Conservation (phyloP, 2,113 vertebrate species). For the Panthera leo region DNA sequence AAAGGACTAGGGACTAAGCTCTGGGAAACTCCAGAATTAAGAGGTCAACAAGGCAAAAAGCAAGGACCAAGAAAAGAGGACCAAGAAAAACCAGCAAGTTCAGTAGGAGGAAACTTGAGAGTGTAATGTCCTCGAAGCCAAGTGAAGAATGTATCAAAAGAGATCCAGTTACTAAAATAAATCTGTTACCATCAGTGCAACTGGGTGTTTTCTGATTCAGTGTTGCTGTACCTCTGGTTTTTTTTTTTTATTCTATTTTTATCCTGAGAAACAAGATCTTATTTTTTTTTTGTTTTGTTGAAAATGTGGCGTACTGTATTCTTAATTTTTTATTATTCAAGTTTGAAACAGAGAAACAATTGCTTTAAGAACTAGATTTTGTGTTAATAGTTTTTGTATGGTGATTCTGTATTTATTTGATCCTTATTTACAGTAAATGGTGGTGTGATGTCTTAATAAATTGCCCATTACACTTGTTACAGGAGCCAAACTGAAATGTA, state of each 20-base stretch:
- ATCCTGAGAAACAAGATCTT: not conserved
- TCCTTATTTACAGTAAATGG: not conserved
- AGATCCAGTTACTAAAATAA: not conserved
- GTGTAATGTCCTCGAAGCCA: not conserved
- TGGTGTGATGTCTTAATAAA: not conserved
- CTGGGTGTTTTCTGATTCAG: not conserved
- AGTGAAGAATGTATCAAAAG: not conserved
- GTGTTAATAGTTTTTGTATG: not conserved
- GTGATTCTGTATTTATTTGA: not conserved
- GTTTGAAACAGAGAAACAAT: conserved; percentile 30
- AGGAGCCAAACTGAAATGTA: not conserved
- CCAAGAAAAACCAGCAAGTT: not conserved
- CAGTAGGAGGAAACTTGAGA: not conserved
- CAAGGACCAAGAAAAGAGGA: not conserved
- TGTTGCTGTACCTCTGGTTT: not conserved
- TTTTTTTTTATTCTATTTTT: conserved; percentile 52
- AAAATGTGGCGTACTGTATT: not conserved
- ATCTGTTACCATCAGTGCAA: not conserved
- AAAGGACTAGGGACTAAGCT: not conserved
- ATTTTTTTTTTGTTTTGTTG: conserved; percentile 9
- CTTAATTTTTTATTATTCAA: not conserved
- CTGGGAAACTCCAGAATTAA: not conserved
- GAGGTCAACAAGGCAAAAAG: not conserved
- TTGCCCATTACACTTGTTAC: not conserved
- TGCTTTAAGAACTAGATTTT: not conserved